phyloP scores from a whole-genome alignment of 1,140 invertebrate species.

The Apis cerana region DNA sequence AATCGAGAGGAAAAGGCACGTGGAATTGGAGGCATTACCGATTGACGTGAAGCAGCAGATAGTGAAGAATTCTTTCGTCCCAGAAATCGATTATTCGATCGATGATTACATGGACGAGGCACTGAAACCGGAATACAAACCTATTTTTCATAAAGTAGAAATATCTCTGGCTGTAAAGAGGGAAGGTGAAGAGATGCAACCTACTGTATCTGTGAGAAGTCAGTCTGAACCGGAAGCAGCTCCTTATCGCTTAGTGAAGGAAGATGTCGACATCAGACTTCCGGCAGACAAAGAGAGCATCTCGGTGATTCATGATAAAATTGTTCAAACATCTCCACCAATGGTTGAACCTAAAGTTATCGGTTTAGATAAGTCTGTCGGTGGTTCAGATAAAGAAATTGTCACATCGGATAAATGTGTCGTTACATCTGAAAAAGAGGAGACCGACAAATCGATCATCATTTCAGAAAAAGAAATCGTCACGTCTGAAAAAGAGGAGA shows the following conservation, averaged over 20 bases:
- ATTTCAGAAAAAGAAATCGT: not conserved
- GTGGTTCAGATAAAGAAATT: not conserved
- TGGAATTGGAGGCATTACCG: not conserved
- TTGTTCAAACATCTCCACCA: constrained; percentile 65
- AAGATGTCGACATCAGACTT: constrained; percentile 74
- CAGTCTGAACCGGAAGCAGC: constrained; percentile 64
- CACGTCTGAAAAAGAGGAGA: constrained; percentile 12
- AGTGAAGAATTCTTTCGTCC: constrained; percentile 32
- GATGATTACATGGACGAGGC: constrained; percentile 45
- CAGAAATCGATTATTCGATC: constrained; percentile 31
- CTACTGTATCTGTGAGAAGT: constrained; percentile 70
- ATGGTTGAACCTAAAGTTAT: not conserved
- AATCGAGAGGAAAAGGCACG: not conserved
- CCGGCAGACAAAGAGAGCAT: constrained; percentile 68
- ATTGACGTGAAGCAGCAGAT: constrained; percentile 18
- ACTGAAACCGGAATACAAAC: constrained; percentile 64
- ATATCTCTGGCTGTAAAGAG: constrained; percentile 72
- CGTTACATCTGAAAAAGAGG: constrained; percentile 14
- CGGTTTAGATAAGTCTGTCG: not conserved
- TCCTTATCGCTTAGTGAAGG: constrained; percentile 68
- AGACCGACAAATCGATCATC: not conserved
- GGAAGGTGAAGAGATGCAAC: constrained; percentile 62
- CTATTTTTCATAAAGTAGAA: constrained; percentile 71
- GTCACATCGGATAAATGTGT: not conserved
- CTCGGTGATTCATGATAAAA: constrained; percentile 66